Evolutionary conservation across 1,140 invertebrate species (phyloP), one percentile per base, ranked within the genome.

Genomic region (Carposina sasakii): DNA sequence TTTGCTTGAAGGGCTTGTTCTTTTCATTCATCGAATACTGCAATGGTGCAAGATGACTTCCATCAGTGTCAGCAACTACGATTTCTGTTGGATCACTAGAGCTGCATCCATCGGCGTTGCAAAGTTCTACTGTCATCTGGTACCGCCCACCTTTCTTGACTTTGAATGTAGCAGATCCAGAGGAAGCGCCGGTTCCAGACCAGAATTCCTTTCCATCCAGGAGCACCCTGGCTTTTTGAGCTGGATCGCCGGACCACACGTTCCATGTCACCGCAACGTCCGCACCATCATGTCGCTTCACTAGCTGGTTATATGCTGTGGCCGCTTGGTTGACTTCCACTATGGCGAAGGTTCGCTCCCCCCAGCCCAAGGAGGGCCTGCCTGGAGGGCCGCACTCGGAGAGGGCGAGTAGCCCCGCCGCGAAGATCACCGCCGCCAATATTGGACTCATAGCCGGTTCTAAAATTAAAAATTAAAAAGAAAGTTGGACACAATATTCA

Each of bases 301-400:
- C 79, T 12, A 83, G 65, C 43, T 83, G 79, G 57, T 83, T 81
- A 48, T 83, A 83, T 0, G 79, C 79, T 4, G 79, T 83, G 1
- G 79, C 79, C 12, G 77, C 79, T 49, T 83, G 79, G 48, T 83
- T 83, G 28, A 83, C 79, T 63, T 83, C 79, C 4, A 83, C 64
- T 46, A 83, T 81, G 6, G 79, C 76, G 59, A 83, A 83, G 40
- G 66, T 72, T 21, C 79, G 57, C 48, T 83, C 77, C 0, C 77
- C 79, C 79, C 79, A 83, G 48, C 79, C 79, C 5, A 81, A 59
- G 20, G 58, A 59, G 1, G 79, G 77, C 42, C 74, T 81, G 6
- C 79, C 79, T 0, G 79, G 79, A 26, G 79, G 77, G 19, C 60
- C 74, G 49, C 67, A 71, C 26, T 67, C 48, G 13, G 53, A 72